These are phyloP conservation scores for Iselma pallidipennis DNA, from an alignment of 2,888 invertebrate species.

Conservation along the genomic window DNA sequence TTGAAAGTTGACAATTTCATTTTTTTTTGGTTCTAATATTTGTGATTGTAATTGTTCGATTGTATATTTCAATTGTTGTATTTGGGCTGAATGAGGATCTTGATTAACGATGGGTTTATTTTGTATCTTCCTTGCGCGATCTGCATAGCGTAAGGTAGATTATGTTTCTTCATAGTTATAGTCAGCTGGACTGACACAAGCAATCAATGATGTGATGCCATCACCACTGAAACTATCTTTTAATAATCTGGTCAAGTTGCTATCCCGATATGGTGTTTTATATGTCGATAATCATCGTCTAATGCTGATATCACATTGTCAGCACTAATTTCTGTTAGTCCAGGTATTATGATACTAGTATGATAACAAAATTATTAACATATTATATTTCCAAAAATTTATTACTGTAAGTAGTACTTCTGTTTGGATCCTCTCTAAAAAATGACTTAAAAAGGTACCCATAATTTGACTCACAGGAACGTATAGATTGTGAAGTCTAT, in stretches of 20 bases:
- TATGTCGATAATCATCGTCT: conserved; percentile 70
- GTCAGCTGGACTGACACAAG: conserved; percentile 92
- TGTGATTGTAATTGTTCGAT: conserved; percentile 72
- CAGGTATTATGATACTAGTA: conserved; percentile 65
- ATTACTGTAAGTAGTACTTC: too few species aligned
- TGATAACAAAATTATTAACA: too few species aligned
- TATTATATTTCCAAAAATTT: too few species aligned
- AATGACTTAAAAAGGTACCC: too few species aligned
- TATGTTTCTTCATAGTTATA: conserved; percentile 86
- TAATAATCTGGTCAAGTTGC: conserved; percentile 86
- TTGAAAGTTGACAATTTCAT: conserved; percentile 80
- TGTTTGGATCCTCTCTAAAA: conserved; percentile 73
- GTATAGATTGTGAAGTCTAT: too few species aligned
- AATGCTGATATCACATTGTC: conserved; percentile 89
- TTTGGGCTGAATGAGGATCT: conserved; percentile 80
- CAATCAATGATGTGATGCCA: conserved; percentile 92
- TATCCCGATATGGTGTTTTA: conserved; percentile 92
- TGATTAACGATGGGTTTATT: conserved; percentile 89
- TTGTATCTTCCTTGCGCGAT: conserved; percentile 82
- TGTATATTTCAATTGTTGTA: conserved; percentile 72
- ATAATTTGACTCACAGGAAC: too few species aligned
- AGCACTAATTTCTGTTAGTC: conserved; percentile 68
- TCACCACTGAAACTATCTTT: conserved; percentile 96
- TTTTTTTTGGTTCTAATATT: conserved; percentile 65
- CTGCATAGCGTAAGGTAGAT: conserved; percentile 87